Evolutionary conservation across 2,797 vertebrate species (phyloP), one percentile per base, ranked within the genome.

Genomic region (Micromesistius poutassou): DNA sequence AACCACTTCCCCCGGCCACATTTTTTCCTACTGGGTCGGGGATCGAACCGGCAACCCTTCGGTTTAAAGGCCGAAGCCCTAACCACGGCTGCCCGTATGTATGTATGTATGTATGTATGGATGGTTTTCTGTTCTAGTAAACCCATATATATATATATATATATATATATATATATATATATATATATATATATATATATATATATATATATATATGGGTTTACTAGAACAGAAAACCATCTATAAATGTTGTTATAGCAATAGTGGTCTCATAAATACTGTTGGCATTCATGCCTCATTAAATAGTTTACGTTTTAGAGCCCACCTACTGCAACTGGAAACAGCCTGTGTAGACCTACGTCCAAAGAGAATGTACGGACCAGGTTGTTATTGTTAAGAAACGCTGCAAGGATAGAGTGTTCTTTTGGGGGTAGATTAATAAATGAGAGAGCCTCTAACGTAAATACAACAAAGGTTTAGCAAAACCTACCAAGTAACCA

Each of bases 361-460:
- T 2, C 25, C 62, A 8, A 10, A 25, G 22, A 28, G 28, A 68
- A 68, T 28, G 9, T 10, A 9, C 25, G 28, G 62, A 68, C 62
- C 62, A 68, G n/a, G 62, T 68, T 68, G 8, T n/a, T 62, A 25
- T n/a, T 62, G 7, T 13, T 0, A n/a, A 1, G 6, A 68, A 68
- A 28, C 3, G 6, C 46, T n/a, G 7, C 55, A 62, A 62, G 0
- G 62, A 68, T 28, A 12, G n/a, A 28, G 12, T 28, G 75, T 35
- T 76, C 0, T 66, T 80, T 76, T 25, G 66, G 62, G n/a, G 25
- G 77, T 74, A 75, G 82, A 87, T 77, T n/a, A 80, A 74, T 66
- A 81, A 83, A 84, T 3, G 0, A 5, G 10, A 36, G 36, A 62
- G n/a, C 40, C 36, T 81, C 80, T n/a, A 82, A 78, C 77, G 33